Conservation (phyloP, 2,797 vertebrate species). For the Alca torda region DNA sequence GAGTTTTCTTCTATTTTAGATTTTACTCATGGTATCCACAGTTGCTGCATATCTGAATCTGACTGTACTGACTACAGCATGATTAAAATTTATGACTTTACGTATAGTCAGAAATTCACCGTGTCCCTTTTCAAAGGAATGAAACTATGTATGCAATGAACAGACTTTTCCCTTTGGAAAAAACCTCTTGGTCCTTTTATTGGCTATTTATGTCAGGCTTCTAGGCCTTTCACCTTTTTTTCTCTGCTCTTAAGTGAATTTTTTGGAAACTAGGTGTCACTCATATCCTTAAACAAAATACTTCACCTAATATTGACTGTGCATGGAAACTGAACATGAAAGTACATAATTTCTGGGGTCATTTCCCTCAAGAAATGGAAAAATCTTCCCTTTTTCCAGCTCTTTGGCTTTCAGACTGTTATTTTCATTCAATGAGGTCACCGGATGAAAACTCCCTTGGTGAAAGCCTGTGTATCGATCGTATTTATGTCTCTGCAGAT, state of each 20-base stretch:
- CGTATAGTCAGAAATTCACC: neutral
- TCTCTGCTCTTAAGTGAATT: neutral
- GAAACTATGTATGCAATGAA: neutral
- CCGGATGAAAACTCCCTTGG: neutral
- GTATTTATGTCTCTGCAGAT: neutral
- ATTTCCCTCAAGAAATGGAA: neutral
- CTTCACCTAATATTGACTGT: neutral
- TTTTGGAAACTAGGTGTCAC: neutral
- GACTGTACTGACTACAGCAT: neutral
- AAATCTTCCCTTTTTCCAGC: neutral
- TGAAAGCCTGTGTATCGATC: neutral
- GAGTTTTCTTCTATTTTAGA: neutral
- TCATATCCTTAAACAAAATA: neutral
- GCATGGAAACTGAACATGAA: neutral
- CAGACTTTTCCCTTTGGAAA: neutral
- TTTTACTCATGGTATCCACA: neutral
- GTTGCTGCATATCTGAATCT: neutral
- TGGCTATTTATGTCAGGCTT: neutral
- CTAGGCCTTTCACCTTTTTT: neutral
- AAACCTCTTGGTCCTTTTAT: neutral
- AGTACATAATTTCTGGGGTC: neutral
- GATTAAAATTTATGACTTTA: neutral
- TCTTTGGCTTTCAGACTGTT: conserved; percentile 5
- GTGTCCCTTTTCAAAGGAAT: neutral
- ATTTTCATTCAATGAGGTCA: neutral